Percentiles rank a stretch among this genome's conserved stretches.
phyloP scores from a whole-genome alignment of 2,797 vertebrate species.

The Acanthopagrus latus region DNA sequence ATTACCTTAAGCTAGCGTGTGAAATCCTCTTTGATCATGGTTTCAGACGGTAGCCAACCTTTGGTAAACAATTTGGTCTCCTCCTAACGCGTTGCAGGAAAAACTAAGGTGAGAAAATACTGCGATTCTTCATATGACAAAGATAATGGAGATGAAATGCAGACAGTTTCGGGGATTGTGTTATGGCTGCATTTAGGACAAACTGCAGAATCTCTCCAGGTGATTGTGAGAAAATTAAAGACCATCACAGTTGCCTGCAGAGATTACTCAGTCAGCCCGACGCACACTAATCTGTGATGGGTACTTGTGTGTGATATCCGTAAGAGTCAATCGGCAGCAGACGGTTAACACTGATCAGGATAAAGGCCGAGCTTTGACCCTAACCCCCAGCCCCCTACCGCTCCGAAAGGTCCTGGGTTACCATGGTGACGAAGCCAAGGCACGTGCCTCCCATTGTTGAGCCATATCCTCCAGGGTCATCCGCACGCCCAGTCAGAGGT shows the following conservation, averaged over 20 bases:
- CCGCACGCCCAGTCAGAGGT: conserved; percentile 83
- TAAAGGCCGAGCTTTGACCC: conserved; percentile 71
- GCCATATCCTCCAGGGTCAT: conserved; percentile 88
- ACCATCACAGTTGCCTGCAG: conserved; percentile 97
- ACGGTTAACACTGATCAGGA: conserved; percentile 81
- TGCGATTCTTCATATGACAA: background rate
- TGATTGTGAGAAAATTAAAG: conserved; percentile 92
- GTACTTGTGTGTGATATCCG: conserved; percentile 45
- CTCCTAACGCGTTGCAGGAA: conserved; percentile 7
- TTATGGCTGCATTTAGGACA: conserved; percentile 56
- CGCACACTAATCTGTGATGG: conserved; percentile 40
- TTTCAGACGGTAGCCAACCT: conserved; percentile 41
- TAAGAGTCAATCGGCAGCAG: conserved; percentile 79
- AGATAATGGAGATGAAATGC: background rate
- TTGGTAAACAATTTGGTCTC: conserved; percentile 48
- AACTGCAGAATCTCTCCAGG: conserved; percentile 95
- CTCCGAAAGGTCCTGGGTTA: conserved; percentile 87
- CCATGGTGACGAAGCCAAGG: conserved; percentile 90
- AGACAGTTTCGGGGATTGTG: background rate
- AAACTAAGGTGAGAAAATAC: background rate
- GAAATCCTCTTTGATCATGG: conserved; percentile 63
- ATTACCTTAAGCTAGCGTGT: conserved; percentile 42
- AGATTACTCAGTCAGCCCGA: conserved; percentile 93
- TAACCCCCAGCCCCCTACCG: conserved; percentile 32
- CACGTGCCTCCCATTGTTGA: conserved; percentile 93